Conservation (phyloP, 1,140 invertebrate genomes). For the Limonius californicus region DNA sequence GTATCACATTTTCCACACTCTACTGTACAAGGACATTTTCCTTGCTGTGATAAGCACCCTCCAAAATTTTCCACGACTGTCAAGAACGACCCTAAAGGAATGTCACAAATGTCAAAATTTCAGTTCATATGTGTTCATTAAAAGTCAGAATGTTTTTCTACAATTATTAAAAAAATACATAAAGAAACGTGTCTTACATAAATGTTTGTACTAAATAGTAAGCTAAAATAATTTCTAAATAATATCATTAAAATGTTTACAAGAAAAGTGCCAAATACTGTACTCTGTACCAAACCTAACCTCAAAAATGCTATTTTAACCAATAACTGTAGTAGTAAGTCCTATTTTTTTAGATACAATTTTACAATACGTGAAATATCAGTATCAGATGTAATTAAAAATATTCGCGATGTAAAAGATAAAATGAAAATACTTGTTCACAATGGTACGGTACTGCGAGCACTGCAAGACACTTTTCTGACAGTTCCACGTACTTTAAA, state of each 20-base stretch:
- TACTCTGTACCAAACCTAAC: slow-evolving; percentile 6
- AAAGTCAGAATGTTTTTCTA: too few species aligned
- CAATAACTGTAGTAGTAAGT: background rate
- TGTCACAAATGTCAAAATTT: too few species aligned
- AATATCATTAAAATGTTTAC: background rate
- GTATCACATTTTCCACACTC: too few species aligned
- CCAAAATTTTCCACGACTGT: too few species aligned
- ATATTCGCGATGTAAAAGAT: background rate
- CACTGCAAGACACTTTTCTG: background rate
- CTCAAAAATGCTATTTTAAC: slow-evolving; percentile 10
- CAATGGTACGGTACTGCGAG: background rate
- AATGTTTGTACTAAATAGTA: background rate
- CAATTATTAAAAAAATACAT: too few species aligned
- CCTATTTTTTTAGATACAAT: slow-evolving; percentile 1
- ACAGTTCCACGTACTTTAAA: slow-evolving; percentile 41
- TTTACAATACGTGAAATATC: slow-evolving; percentile 2
- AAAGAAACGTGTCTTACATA: too few species aligned
- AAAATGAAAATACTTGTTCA: background rate
- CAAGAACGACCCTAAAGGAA: too few species aligned
- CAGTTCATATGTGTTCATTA: too few species aligned
- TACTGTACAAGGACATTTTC: too few species aligned
- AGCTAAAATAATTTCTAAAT: background rate
- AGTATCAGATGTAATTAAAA: background rate
- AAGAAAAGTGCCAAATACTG: slow-evolving; percentile 5
- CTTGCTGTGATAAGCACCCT: too few species aligned